A percentile compares a stretch with the other conserved stretches of the same genome.
Conservation (phyloP, 1,140 invertebrate genomes). For the Brachionus angularis region DNA sequence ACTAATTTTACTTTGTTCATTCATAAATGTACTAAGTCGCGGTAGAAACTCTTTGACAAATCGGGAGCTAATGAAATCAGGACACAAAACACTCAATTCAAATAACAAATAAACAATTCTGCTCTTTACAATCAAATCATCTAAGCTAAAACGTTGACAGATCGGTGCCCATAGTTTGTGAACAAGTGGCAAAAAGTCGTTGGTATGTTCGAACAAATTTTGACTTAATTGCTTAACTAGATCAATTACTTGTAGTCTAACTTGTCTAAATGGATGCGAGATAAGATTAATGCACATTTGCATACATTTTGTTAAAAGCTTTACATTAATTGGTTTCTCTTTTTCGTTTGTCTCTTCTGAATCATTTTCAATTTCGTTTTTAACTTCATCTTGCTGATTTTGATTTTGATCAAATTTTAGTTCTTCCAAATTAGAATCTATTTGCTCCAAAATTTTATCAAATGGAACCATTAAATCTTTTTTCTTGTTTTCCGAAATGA, state of each 20-base stretch:
- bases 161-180: slow-evolving; percentile 35
- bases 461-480: too few species aligned
- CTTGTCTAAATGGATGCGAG: slow-evolving; percentile 20
- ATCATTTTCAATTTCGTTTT: not conserved
- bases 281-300: slow-evolving; percentile 13
- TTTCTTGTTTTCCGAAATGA: not conserved
- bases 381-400: not conserved
- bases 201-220: slow-evolving; percentile 32
- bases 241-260: slow-evolving; percentile 29
- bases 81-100: slow-evolving; percentile 24
- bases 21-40: slow-evolving; percentile 20
- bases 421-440: too few species aligned
- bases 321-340: not conserved
- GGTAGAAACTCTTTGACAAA: slow-evolving; percentile 28
- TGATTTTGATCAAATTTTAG: not conserved
- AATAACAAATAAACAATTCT: slow-evolving; percentile 17
- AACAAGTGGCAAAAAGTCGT: slow-evolving; percentile 33
- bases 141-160: slow-evolving; percentile 13
- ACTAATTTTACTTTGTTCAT: slow-evolving; percentile 13
- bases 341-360: not conserved
- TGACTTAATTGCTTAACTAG: slow-evolving; percentile 4
- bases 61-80: slow-evolving; percentile 28
- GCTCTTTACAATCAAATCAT: slow-evolving; percentile 25
- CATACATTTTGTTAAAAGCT: slow-evolving; percentile 8
- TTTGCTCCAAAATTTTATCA: too few species aligned